Evolutionary conservation across 2,888 invertebrate genomes (phyloP).

Genomic region (Tuta absoluta): DNA sequence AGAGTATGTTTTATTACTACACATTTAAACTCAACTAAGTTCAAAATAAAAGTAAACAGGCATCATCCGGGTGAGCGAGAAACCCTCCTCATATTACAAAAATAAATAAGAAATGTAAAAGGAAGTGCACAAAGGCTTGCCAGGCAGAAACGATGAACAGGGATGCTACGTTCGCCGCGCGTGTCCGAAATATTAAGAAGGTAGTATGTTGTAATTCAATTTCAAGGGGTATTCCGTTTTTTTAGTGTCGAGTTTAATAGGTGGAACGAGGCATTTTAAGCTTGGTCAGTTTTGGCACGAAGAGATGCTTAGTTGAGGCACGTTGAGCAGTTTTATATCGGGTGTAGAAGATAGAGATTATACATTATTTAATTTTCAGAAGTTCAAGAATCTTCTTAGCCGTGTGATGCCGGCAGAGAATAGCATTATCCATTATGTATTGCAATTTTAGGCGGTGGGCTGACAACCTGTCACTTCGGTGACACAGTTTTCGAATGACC

Average conservation of each 20-base stretch:
- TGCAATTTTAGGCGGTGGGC: no score
- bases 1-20: no score
- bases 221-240: conserved; percentile 11
- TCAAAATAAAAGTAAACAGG: no score
- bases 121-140: conserved; percentile 3
- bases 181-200: conserved; percentile 29
- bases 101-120: no score
- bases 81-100: no score
- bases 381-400: no score
- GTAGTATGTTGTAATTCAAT: conserved; percentile 28
- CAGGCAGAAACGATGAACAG: conserved; percentile 19
- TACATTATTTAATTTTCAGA: neutral
- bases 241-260: conserved; percentile 5
- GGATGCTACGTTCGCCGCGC: conserved; percentile 21
- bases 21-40: no score
- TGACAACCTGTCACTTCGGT: no score
- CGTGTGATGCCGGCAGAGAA: no score
- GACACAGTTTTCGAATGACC: no score
- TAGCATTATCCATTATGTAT: no score
- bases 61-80: no score
- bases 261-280: conserved; percentile 8
- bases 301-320: neutral
- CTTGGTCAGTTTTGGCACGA: conserved; percentile 9
- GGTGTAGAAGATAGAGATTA: neutral
- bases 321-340: neutral